A percentile compares a stretch with the other conserved stretches of the same genome.
These are phyloP conservation scores for Neoarius graeffei DNA, from an alignment of 2,113 vertebrate species.

Conservation along the genomic window DNA sequence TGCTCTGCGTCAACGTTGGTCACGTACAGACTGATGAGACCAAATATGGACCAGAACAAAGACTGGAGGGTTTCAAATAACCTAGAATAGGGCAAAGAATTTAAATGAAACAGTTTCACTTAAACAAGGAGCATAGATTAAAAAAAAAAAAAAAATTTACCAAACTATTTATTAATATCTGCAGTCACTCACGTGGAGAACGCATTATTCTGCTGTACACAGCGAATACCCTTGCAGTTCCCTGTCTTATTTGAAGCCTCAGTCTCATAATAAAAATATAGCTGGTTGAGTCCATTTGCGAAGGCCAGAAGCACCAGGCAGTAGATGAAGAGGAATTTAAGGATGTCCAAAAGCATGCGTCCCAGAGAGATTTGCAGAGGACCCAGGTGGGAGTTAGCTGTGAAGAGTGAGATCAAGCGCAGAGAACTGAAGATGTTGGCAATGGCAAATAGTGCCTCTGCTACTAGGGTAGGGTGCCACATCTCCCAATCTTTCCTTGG, in stretches of 20 bases:
- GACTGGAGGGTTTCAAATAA: conserved; percentile 98
- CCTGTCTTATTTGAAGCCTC: conserved; percentile 77
- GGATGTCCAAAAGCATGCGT: conserved; percentile 97
- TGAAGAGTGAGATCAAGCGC: conserved; percentile 98
- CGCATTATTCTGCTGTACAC: conserved; percentile 96
- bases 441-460: conserved; percentile 97
- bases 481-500: conserved; percentile 92
- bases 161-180: not conserved
- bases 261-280: conserved; percentile 99
- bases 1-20: conserved; percentile 92
- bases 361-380: conserved; percentile 98
- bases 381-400: conserved; percentile 97
- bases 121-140: not conserved
- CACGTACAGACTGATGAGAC: conserved; percentile 94
- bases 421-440: conserved; percentile 98
- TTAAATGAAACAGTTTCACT: not conserved
- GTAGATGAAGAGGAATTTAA: conserved; percentile 99
- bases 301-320: conserved; percentile 97
- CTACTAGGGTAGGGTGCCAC: conserved; percentile 97
- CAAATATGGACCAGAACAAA: conserved; percentile 98
- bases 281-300: conserved; percentile 97
- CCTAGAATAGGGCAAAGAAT: conserved; percentile 68
- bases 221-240: conserved; percentile 94
- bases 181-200: conserved; percentile 92
- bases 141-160: too few relatives aligned